Evolutionary conservation across 2,797 vertebrate genomes (phyloP).

Genomic region (Otolemur crassicaudatus): DNA sequence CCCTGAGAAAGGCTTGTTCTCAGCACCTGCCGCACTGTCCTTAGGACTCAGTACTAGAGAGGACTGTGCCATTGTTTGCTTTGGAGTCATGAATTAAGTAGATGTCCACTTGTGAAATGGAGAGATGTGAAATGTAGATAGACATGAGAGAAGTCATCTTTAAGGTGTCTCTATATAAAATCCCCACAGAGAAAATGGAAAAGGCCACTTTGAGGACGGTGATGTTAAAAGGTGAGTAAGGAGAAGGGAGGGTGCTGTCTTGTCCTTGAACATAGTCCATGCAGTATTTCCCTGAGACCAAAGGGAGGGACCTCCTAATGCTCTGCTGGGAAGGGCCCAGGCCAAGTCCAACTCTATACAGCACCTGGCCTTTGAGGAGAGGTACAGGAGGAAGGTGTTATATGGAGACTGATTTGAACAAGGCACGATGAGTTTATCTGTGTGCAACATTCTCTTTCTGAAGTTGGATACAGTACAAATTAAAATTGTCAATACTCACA

Average conservation of each 20-base stretch:
- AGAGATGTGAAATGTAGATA: background rate
- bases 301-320: background rate
- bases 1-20: background rate
- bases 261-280: rapidly evolving
- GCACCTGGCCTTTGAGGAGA: background rate
- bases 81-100: background rate
- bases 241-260: rapidly evolving
- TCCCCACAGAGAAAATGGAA: background rate
- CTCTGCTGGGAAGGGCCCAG: background rate
- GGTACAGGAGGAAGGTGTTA: background rate
- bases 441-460: background rate
- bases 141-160: background rate
- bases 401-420: background rate
- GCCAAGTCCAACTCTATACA: background rate
- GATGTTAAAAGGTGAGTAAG: background rate
- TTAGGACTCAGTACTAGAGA: background rate
- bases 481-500: slow-evolving; percentile 55
- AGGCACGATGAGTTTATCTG: slow-evolving; percentile 26
- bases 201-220: background rate
- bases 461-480: slow-evolving; percentile 57
- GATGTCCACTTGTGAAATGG: background rate
- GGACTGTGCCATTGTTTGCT: rapidly evolving
- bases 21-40: rapidly evolving
- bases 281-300: background rate
- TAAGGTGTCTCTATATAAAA: background rate